These are phyloP conservation scores for Akabosia matsudoensis DNA, from an alignment of 1,140 invertebrate genomes.

Conservation along the genomic window DNA sequence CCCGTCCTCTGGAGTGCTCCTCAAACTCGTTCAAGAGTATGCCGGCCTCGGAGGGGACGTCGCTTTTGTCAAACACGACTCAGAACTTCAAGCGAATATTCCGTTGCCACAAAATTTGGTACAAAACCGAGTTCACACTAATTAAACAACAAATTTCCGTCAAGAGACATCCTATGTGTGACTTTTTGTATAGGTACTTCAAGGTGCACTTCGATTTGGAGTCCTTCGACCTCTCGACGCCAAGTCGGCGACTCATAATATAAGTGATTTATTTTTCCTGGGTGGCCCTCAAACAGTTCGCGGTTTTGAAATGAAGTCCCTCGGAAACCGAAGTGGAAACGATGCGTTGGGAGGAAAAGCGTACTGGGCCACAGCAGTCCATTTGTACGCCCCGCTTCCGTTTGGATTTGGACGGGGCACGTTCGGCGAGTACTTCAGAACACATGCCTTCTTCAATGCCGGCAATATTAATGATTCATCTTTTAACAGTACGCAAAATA, in stretches of 20 bases:
- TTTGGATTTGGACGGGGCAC: slow-evolving; percentile 70
- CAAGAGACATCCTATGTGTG: no score
- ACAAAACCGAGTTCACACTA: no score
- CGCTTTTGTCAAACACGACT: slow-evolving; percentile 78
- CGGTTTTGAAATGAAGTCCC: slow-evolving; percentile 76
- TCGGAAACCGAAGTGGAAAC: slow-evolving; percentile 73
- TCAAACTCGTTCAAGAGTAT: slow-evolving; percentile 70
- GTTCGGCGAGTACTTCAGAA: slow-evolving; percentile 73
- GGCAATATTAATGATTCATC: slow-evolving; percentile 68
- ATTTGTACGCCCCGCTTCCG: slow-evolving; percentile 79
- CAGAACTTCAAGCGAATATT: slow-evolving; percentile 72
- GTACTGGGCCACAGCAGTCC: slow-evolving; percentile 76
- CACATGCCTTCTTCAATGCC: slow-evolving; percentile 79
- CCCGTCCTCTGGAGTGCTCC: slow-evolving; percentile 65
- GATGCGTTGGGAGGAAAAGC: slow-evolving; percentile 65
- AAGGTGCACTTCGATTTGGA: slow-evolving; percentile 67
- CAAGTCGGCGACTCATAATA: slow-evolving; percentile 61
- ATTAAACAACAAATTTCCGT: no score
- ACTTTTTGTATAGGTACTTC: slow-evolving; percentile 61
- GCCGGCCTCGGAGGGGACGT: slow-evolving; percentile 84
- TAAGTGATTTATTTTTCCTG: slow-evolving; percentile 79
- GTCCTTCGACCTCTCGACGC: slow-evolving; percentile 56
- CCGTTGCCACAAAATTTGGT: slow-evolving; percentile 65
- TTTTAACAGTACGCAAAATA: slow-evolving; percentile 51
- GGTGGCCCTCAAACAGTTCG: slow-evolving; percentile 79